Base-by-base conservation (phyloP, 2,797 vertebrate species). In the Dryobates pubescens region DNA sequence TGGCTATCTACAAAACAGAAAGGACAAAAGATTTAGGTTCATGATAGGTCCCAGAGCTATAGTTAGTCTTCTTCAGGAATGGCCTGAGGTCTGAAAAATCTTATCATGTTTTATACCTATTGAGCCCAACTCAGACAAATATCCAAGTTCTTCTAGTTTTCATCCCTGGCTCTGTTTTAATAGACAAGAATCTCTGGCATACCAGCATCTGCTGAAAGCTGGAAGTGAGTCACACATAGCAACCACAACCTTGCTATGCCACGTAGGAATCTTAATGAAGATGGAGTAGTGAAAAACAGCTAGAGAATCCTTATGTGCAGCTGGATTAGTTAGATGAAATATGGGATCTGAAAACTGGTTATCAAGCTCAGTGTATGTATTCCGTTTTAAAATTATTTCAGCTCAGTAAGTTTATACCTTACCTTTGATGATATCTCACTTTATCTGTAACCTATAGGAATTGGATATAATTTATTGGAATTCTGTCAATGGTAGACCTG, bases 141-240 rank as follows among this genome's bases (percentile, higher is more conserved):
- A 75, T 23, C 13, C 1, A 8, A 84, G 18, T 61, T 86, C 12
- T 62, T 86, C 30, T 70, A 7, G 38, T 91, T 91, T 92, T 78
- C 47, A 30, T 85, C 57, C 30, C 57, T 70, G 68, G 32, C 61
- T 72, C 59, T 76, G 3, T 86, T 89, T 82, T 86, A 77, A 78
- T 70, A 70, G 82, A 27, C 67, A 73, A 62, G n/a, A 58, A 61
- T 94, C 61, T 49, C 53, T 54, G 27, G 67, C 68, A 74, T 47
- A 59, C 22, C 49, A 67, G 61, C 29, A 67, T 82, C 79, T 86
- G 53, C 76, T 84, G 77, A 84, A 91, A 71, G 61, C 92, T 94
- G 76, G 61, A 90, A 94, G 29, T 81, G 92, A 95, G 64, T 96
- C 92, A 93, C 8, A 8, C 89, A 13, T 86, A 92, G 90, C 89